Conservation (phyloP, 2,113 vertebrate genomes). For the Heterotilapia buettikoferi region DNA sequence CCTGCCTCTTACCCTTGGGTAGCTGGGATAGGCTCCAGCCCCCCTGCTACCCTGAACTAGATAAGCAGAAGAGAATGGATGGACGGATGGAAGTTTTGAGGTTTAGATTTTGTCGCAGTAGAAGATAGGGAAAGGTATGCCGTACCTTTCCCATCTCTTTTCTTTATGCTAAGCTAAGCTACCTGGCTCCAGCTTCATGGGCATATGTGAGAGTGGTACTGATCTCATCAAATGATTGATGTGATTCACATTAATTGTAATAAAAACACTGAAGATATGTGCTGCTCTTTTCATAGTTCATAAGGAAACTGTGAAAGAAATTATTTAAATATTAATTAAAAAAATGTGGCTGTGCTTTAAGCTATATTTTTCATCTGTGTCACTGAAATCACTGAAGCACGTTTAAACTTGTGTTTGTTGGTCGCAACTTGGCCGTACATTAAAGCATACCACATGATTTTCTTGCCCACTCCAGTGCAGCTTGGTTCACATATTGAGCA, state of each 20-base stretch:
- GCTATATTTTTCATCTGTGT: background rate
- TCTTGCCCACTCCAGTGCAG: background rate
- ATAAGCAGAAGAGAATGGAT: background rate
- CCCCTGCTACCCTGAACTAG: background rate
- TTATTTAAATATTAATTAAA: background rate
- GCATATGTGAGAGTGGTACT: background rate
- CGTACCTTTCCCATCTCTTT: background rate
- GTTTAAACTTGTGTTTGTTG: background rate
- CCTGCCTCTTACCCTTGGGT: background rate
- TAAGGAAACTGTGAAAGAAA: background rate
- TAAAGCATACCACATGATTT: background rate
- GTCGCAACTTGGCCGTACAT: background rate
- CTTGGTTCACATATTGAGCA: slow-evolving; percentile 4
- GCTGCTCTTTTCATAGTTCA: background rate
- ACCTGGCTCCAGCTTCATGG: background rate
- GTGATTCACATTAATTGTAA: background rate
- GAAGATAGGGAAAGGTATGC: background rate
- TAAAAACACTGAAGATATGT: background rate
- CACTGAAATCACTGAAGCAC: background rate
- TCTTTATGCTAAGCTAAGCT: background rate
- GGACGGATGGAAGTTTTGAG: background rate
- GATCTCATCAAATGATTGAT: accelerated
- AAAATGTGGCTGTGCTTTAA: background rate
- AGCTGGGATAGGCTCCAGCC: background rate
- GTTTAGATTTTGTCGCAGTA: background rate